These are phyloP conservation scores for Stegana nigrithorax DNA, from an alignment of 2,888 invertebrate genomes.

Conservation along the genomic window DNA sequence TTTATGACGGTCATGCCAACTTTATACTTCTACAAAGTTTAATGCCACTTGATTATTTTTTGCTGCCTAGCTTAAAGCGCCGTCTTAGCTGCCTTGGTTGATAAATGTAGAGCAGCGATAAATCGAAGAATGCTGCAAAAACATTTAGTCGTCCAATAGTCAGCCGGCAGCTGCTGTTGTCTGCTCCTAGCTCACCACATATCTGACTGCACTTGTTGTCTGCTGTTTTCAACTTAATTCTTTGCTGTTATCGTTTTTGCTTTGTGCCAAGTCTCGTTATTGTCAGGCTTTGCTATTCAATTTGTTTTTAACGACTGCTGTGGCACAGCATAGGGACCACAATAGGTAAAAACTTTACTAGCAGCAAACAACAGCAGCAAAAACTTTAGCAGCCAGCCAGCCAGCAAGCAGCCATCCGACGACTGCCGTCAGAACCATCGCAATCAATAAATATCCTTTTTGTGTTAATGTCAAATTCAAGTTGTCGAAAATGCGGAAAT, in stretches of 20 bases:
- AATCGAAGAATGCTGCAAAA: not conserved
- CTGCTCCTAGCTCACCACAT: not conserved
- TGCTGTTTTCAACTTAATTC: not conserved
- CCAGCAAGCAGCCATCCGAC: not conserved
- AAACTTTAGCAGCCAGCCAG: not conserved
- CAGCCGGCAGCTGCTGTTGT: not conserved
- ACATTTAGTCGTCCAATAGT: not conserved
- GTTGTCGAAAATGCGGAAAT: not conserved
- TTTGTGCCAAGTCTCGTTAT: too few relatives aligned
- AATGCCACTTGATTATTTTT: not conserved
- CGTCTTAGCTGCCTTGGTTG: not conserved
- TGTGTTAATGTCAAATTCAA: constrained; percentile 7
- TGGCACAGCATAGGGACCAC: not conserved
- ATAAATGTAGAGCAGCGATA: not conserved
- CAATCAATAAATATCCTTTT: constrained; percentile 11
- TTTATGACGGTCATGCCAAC: not conserved
- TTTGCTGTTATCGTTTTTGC: not conserved
- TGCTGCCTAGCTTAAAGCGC: not conserved
- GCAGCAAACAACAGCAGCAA: not conserved
- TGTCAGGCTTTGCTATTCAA: not conserved
- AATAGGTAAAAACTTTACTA: not conserved
- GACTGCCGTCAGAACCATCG: not conserved
- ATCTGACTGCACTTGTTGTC: not conserved
- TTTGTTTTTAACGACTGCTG: not conserved
- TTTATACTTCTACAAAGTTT: not conserved